Conservation (phyloP, 2,797 vertebrate genomes). For the Peromyscus nudipes region DNA sequence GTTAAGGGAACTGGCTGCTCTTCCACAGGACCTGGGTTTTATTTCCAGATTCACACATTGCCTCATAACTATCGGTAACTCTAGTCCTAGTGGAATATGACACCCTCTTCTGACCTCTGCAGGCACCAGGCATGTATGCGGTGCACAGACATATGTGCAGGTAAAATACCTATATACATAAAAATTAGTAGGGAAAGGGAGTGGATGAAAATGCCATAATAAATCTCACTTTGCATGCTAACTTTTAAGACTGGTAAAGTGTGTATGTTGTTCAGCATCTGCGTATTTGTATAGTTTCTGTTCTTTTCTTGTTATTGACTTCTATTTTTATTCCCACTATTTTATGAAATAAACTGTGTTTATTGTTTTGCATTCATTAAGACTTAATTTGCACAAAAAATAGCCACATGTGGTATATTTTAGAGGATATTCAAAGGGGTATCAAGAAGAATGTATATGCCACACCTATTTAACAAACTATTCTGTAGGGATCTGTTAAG, state of each 20-base stretch:
- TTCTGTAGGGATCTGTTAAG: not conserved
- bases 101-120: not conserved
- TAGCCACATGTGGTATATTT: not conserved
- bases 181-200: not conserved
- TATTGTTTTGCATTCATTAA: not conserved
- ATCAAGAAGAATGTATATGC: not conserved
- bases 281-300: not conserved
- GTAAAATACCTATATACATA: no score
- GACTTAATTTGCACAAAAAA: not conserved
- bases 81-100: not conserved
- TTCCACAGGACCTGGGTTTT: not conserved
- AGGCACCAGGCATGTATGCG: not conserved
- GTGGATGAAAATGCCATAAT: not conserved
- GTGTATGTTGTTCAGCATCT: not conserved
- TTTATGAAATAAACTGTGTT: not conserved
- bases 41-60: not conserved
- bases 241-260: no score
- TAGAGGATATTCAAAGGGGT: not conserved
- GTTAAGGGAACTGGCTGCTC: not conserved
- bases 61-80: not conserved
- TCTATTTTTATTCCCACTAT: not conserved
- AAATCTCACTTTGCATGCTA: no score
- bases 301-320: not conserved
- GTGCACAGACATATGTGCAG: no score
- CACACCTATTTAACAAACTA: not conserved